These are phyloP conservation scores for Anomalospiza imberbis DNA, from an alignment of 2,797 vertebrate species.

Conservation along the genomic window DNA sequence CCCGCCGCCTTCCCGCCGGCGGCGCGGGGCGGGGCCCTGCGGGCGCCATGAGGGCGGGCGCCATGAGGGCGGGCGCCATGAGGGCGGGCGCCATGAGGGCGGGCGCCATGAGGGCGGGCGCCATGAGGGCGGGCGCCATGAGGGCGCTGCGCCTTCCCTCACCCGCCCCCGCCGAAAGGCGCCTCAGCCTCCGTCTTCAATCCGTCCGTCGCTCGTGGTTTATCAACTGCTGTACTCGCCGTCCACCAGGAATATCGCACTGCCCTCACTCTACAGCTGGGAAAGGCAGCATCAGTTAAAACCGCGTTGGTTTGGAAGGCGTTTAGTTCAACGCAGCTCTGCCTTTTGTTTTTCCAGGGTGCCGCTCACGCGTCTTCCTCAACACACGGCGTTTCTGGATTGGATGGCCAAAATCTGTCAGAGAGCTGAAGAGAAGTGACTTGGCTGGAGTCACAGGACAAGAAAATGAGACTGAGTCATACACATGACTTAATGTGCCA, in stretches of 20 bases:
- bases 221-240: accelerated
- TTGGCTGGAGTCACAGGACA: constrained; percentile 2
- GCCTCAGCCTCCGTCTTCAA: accelerated
- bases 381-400: background rate
- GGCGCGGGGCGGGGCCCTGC: background rate
- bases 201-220: accelerated
- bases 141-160: too few species aligned
- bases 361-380: background rate
- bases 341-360: background rate
- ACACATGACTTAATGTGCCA: constrained; percentile 14
- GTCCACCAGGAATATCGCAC: too few species aligned
- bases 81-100: too few species aligned
- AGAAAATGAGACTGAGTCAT: constrained; percentile 41
- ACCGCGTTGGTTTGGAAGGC: background rate
- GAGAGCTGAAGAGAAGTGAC: background rate
- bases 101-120: accelerated
- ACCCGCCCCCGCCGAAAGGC: accelerated
- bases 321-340: background rate
- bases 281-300: background rate
- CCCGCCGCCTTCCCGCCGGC: background rate
- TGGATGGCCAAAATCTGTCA: background rate
- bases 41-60: accelerated
- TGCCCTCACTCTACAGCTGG: background rate
- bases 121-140: too few species aligned
- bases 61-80: too few species aligned